Percentiles rank a stretch among this genome's conserved stretches.
Conservation (phyloP, 2,113 vertebrate genomes). For the Amphilophus citrinellus region DNA sequence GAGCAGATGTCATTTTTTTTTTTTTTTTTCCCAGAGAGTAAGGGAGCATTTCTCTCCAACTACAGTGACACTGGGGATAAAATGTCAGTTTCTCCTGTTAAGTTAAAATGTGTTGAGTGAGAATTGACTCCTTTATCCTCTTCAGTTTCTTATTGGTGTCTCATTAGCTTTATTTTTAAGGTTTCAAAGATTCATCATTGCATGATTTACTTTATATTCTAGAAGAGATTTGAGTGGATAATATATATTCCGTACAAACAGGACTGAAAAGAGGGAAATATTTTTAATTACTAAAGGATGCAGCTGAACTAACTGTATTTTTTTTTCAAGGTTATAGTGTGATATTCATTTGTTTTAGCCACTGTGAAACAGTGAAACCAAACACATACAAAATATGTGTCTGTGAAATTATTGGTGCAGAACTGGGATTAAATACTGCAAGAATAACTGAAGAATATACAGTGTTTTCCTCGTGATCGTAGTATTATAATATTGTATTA, state of each 20-base stretch:
- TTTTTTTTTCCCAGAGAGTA: conserved; percentile 18
- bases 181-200: neutral
- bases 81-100: conserved; percentile 44
- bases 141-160: neutral
- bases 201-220: neutral
- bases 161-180: neutral
- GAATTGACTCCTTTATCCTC: conserved; percentile 11
- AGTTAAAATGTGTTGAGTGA: conserved; percentile 19
- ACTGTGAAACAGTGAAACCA: too few relatives aligned
- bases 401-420: too few relatives aligned
- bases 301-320: neutral
- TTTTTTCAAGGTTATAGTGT: neutral
- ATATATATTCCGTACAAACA: neutral
- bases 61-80: conserved; percentile 28
- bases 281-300: neutral
- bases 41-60: conserved; percentile 8
- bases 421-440: neutral
- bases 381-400: too few relatives aligned
- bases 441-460: neutral
- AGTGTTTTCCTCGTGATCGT: neutral
- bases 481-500: neutral
- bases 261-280: neutral
- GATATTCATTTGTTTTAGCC: too few relatives aligned
- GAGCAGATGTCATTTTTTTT: conserved; percentile 58
- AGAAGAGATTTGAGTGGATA: neutral